A percentile compares a stretch with the other conserved stretches of the same genome.
Conservation (phyloP, 2,888 invertebrate species). For the Trachelus troglodyta region DNA sequence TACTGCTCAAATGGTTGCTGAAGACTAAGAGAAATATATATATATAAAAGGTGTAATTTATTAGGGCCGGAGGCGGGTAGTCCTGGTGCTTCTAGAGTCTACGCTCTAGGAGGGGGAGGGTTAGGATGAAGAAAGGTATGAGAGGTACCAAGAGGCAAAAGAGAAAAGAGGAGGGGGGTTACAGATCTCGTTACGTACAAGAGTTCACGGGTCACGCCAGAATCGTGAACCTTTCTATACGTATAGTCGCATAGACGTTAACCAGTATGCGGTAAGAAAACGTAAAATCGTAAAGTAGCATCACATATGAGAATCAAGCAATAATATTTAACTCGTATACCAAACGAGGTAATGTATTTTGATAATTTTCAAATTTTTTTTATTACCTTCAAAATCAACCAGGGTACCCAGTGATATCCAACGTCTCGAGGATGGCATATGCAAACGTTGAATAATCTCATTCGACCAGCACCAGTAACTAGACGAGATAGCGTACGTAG, state of each 20-base stretch:
- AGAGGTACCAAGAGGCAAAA: constrained; percentile 16
- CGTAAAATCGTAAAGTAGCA: neutral
- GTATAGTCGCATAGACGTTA: neutral
- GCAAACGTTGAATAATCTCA: neutral
- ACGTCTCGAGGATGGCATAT: neutral
- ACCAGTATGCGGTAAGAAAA: neutral
- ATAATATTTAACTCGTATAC: neutral
- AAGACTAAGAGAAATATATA: constrained; percentile 36
- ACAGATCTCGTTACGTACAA: constrained; percentile 57
- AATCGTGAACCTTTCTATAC: constrained; percentile 48
- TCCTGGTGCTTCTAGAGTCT: constrained; percentile 43
- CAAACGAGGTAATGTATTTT: neutral
- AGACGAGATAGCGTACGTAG: neutral
- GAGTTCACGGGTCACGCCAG: constrained; percentile 61
- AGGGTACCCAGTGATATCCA: neutral
- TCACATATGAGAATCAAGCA: neutral
- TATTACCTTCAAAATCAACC: neutral
- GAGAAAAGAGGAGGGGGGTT: neutral
- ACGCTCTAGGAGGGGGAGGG: neutral
- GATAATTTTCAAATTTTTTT: neutral
- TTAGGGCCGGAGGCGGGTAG: constrained; percentile 54
- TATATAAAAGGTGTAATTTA: constrained; percentile 55
- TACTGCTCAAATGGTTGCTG: neutral
- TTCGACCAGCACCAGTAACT: constrained; percentile 13
- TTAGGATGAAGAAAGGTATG: neutral